Base-by-base conservation (phyloP, 2,888 invertebrate genomes). In the Zygogramma bicolorata region DNA sequence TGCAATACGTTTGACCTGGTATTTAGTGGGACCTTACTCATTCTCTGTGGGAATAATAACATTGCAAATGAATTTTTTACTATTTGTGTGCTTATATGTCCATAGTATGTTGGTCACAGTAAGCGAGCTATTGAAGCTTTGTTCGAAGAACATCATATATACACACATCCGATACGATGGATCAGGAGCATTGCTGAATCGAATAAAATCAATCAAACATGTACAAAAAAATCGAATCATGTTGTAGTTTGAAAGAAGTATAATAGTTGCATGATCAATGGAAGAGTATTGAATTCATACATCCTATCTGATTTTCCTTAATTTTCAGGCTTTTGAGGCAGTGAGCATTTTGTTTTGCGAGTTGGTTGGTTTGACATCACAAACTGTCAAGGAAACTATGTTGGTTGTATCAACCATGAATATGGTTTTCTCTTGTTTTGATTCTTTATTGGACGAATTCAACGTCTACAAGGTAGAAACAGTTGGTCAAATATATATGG, bases 401-500 rank as follows among this genome's bases (percentile, higher is more conserved):
- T 92, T 93, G 77, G 92, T 95, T 0, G 95, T 95, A 0, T 90
- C 91, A 8, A 93, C 93, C 63, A 93, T 97, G 89, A 97, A 96
- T 85, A 91, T 92, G 0, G 93, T 95, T 0, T 96, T 95, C 87
- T 93, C 94, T 0, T 91, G 92, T 74, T 94, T 96, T 80, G 97
- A 97, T 85, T 89, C 93, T 27, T 89, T 96, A 60, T 92, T 95
- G 80, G 95, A 96, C 81, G 90, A 92, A 42, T 94, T 93, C 77
- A 90, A 94, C 63, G 95, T 95, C 3, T 97, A 96, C 84, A 97
- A 97, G 91, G 95, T 94, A 80, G 97, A 97, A 88, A 97, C 97
- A 0, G 94, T 96, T 1, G 97, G 96, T 20, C 93, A 92, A 84
- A 91, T 92, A 58, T 97, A 97, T 85, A 97, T 97, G 96, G 92